Evolutionary conservation across 2,888 invertebrate genomes (phyloP), one percentile per base, ranked within the genome.

Genomic region (Taphrorychus bicolor): DNA sequence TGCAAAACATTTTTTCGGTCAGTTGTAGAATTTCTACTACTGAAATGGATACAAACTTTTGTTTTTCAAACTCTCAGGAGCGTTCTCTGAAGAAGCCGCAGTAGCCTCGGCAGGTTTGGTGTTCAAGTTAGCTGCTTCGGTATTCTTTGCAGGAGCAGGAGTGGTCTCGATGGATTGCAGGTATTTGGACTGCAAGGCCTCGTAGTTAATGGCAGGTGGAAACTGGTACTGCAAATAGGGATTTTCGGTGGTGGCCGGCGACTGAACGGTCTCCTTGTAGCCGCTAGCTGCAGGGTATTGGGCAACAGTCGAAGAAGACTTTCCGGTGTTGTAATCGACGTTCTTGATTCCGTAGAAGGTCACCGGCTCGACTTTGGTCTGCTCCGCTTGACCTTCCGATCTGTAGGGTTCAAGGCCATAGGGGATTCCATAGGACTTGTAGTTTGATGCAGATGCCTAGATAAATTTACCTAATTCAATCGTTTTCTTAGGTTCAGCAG

Each of bases 121-220:
- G 41, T 62, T 52, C 16, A 52, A 23, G 17, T 60, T 60, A 5
- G 21, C 59, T 82, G 17, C 53, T 41, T 65, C 60, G 84, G 75
- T 82, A 83, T 62, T 21, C 11, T 65, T 61, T 11, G 5, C 79
- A 80, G 85, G 85, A 81, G 79, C 82, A 82, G 76, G 78, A 17
- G 76, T 73, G 52, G 70, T 73, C 22, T 73, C 70, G 7, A 77
- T 59, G 23, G 65, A 64, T 16, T 71, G 75, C 22, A 76, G 68
- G 64, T 82, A 73, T 67, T 73, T 75, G 32, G 73, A 66, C 11
- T 69, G 73, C 70, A 71, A 67, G 17, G 71, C 73, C 17, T 70
- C 69, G 42, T 71, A 71, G 61, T 69, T 66, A 5, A 68, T 69
- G 9, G 80, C 77, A 32, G 54, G 54, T 5, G 17, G 32, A 32